These are phyloP conservation scores for Pagrus major DNA, from an alignment of 2,113 vertebrate species.

Conservation along the genomic window DNA sequence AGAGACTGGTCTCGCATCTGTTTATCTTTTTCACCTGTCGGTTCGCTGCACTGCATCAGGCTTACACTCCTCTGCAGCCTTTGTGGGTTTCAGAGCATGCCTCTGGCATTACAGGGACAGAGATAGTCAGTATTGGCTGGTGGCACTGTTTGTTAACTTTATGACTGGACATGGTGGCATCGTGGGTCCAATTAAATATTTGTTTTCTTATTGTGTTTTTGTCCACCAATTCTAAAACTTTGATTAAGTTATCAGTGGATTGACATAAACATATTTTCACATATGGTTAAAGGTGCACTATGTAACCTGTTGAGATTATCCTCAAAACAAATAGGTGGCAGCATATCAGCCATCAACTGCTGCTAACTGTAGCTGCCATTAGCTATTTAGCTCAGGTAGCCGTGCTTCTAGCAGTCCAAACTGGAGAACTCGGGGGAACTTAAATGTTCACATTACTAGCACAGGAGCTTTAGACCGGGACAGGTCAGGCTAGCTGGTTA, in stretches of 20 bases:
- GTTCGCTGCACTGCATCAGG: conserved; percentile 75
- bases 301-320: too few relatives aligned
- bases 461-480: too few relatives aligned
- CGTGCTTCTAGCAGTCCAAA: too few relatives aligned
- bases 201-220: background rate
- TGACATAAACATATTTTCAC: background rate
- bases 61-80: conserved; percentile 76
- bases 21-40: conserved; percentile 83
- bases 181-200: background rate
- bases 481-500: too few relatives aligned
- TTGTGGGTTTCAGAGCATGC: conserved; percentile 66
- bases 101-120: conserved; percentile 60
- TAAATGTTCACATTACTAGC: too few relatives aligned
- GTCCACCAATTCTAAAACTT: background rate
- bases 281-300: background rate
- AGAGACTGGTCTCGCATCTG: conserved; percentile 82
- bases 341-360: too few relatives aligned
- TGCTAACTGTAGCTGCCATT: too few relatives aligned
- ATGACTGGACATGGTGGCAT: background rate
- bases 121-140: conserved; percentile 22
- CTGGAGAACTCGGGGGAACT: too few relatives aligned
- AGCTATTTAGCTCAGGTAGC: too few relatives aligned
- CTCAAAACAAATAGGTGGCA: too few relatives aligned
- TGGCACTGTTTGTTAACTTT: conserved; percentile 47
- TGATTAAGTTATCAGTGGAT: background rate